Conservation (phyloP, 2,888 invertebrate species). For the Herminia tarsipennalis region DNA sequence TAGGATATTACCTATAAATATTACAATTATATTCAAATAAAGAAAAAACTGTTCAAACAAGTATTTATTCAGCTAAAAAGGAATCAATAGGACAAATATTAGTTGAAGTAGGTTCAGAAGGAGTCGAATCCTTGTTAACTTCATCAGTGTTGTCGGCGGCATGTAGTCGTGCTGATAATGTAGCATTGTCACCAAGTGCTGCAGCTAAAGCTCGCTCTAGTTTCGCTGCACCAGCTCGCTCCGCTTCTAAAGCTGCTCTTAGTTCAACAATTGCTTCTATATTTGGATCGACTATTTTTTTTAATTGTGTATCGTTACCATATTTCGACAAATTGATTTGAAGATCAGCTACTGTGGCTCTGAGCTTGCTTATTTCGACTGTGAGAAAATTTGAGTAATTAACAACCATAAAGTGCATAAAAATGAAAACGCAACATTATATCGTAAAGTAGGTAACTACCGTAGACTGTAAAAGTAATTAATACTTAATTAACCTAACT, state of each 20-base stretch:
- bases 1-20: not conserved
- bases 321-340: constrained; percentile 49
- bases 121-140: constrained; percentile 26
- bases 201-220: constrained; percentile 68
- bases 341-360: constrained; percentile 59
- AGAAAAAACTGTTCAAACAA: too few relatives aligned
- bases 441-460: too few relatives aligned
- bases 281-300: constrained; percentile 43
- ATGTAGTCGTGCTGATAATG: constrained; percentile 60
- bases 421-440: too few relatives aligned
- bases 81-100: constrained; percentile 70
- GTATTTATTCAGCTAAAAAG: constrained; percentile 70
- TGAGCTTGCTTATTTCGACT: constrained; percentile 71
- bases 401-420: too few relatives aligned
- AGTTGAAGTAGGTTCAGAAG: constrained; percentile 35
- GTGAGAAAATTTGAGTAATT: constrained; percentile 32
- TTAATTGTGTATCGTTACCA: constrained; percentile 24
- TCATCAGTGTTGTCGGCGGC: constrained; percentile 49
- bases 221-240: constrained; percentile 62
- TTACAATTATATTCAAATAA: not conserved
- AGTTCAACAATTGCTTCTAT: constrained; percentile 58
- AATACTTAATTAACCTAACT: too few relatives aligned
- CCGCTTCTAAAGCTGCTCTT: constrained; percentile 64
- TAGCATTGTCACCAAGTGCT: constrained; percentile 69
- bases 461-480: too few relatives aligned